phyloP scores from a whole-genome alignment of 1,140 invertebrate genomes.

The Limonius californicus region DNA sequence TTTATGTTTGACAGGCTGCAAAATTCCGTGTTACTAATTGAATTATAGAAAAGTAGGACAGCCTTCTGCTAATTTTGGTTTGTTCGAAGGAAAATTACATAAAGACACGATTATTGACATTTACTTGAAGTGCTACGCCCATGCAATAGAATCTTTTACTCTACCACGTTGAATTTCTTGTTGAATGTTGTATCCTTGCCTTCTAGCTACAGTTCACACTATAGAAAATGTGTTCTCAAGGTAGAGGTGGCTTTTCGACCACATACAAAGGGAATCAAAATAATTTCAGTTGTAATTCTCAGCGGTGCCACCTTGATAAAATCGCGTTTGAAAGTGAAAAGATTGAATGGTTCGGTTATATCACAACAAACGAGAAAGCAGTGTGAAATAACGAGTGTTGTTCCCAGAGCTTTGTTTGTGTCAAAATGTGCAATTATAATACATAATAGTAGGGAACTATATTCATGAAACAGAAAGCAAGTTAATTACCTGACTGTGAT shows the following conservation, averaged over 20 bases:
- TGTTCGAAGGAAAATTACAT: no score
- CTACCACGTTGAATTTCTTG: background rate
- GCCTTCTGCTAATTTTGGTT: no score
- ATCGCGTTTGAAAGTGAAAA: background rate
- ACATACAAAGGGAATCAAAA: background rate
- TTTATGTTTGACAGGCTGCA: no score
- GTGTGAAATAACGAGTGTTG: slow-evolving; percentile 2
- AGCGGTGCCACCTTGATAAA: background rate
- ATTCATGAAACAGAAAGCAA: slow-evolving; percentile 3
- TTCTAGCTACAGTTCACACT: background rate
- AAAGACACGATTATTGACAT: no score
- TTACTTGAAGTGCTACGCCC: background rate
- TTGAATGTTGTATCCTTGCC: background rate
- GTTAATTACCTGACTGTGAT: slow-evolving; percentile 11
- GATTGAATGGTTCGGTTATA: background rate
- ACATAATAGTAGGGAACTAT: background rate
- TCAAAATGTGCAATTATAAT: slow-evolving; percentile 14
- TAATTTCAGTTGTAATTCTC: background rate
- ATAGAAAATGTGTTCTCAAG: background rate
- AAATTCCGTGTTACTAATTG: no score
- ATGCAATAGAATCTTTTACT: background rate
- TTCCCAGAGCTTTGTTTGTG: slow-evolving; percentile 12
- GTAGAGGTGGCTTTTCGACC: background rate
- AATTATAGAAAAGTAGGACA: no score
- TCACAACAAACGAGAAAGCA: background rate